These are phyloP conservation scores for Rapana venosa DNA, from an alignment of 2,888 invertebrate genomes.

Conservation along the genomic window DNA sequence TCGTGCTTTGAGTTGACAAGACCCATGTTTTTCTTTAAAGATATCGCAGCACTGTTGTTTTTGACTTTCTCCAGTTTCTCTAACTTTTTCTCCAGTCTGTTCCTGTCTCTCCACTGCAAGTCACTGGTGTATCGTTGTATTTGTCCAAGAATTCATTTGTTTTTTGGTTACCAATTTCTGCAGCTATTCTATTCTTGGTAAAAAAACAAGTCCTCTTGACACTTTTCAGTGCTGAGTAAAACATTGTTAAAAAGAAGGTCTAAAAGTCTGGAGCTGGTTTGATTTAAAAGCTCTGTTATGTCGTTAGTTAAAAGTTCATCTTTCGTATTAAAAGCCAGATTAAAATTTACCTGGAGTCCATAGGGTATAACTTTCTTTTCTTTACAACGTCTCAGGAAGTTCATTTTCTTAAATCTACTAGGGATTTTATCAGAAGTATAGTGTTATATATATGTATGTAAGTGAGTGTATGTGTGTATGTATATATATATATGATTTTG, in stretches of 20 bases:
- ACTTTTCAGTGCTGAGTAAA: not conserved
- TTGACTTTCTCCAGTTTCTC: not conserved
- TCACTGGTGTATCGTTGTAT: not conserved
- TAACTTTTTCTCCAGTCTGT: not conserved
- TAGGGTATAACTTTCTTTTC: not conserved
- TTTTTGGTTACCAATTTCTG: not conserved
- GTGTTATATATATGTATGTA: no score
- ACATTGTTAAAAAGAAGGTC: not conserved
- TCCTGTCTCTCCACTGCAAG: not conserved
- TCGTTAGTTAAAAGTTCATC: not conserved
- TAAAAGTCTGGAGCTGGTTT: not conserved
- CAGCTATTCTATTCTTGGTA: not conserved
- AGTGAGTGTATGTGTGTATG: no score
- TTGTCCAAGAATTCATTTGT: not conserved
- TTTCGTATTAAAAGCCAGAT: not conserved
- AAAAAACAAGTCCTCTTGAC: not conserved
- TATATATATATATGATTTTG: no score
- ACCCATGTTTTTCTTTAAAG: not conserved
- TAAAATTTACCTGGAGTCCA: not conserved
- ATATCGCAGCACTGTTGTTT: not conserved
- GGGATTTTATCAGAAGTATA: no score
- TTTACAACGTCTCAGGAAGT: not conserved
- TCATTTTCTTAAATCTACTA: no score
- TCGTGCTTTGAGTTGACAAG: no score
- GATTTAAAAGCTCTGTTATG: not conserved